Base-by-base conservation (phyloP, 2,888 invertebrate genomes). In the Leucoptera coffeella region DNA sequence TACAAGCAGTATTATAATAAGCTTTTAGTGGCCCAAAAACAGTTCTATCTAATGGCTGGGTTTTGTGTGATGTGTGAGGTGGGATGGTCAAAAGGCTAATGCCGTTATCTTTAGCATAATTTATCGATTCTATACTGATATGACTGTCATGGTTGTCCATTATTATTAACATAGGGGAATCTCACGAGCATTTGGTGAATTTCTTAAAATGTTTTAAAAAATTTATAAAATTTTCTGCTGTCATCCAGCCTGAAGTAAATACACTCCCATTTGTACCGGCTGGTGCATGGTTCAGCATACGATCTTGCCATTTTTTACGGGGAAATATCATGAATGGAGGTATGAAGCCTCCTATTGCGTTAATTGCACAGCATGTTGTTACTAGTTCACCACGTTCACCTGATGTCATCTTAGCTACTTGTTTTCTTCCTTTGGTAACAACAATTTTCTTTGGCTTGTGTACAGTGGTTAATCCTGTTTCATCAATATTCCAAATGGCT, bases 301-400 rank as follows among this genome's bases (percentile, higher is more conserved):
- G 36, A 14, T 38, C 30, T 24, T 50, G 39, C 32, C 36, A 48
- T 10, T 47, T 35, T 11, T 38, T 37, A 14, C 48, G 29, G 7
- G 51, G 50, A 36, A 52, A 53, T 26, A 55, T 35, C n/a, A 58
- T 36, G 22, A 47, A 42, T 4, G 57, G 56, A 14, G 55, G 54
- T 22, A 53, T 29, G 12, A 31, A 32, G 30, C 39, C 43, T 17
- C 55, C 57, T 30, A 30, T 31, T 8, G 56, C 51, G 37, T 39
- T 44, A 26, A 53, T 46, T 17, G 41, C 39, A 15, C 37, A 34
- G 21, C 41, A 40, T 4, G 41, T 34, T 10, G 54, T 53, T 1
- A 55, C 47, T 4, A 48, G 30, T 12, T 37, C 33, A 11, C 51
- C 50, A 25, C 50, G 39, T 40, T 57, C 52, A 8, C 42, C 51